These are phyloP conservation scores for Empis livida DNA, from an alignment of 2,888 invertebrate species.

Conservation along the genomic window DNA sequence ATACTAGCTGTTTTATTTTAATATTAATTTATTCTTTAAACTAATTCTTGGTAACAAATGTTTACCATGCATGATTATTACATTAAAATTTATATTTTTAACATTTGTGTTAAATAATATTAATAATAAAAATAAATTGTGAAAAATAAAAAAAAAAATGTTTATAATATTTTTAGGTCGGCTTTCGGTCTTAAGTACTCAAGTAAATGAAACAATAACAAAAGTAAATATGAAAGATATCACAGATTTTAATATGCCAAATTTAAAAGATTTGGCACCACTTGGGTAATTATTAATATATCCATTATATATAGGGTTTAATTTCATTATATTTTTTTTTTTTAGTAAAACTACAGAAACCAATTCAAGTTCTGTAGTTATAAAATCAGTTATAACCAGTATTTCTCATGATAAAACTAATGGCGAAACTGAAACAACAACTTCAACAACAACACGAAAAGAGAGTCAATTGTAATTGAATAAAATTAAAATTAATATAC, in stretches of 20 bases:
- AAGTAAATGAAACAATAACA: slow-evolving; percentile 31
- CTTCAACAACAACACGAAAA: slow-evolving; percentile 28
- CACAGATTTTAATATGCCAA: slow-evolving; percentile 27
- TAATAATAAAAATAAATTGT: no score
- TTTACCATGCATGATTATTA: no score
- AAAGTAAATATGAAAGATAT: slow-evolving; percentile 32
- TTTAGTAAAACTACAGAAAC: slow-evolving; percentile 32
- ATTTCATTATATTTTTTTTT: slow-evolving; percentile 4
- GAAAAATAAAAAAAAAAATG: no score
- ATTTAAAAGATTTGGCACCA: slow-evolving; percentile 28
- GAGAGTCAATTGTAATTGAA: slow-evolving; percentile 31
- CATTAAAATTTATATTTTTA: no score
- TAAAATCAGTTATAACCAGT: slow-evolving; percentile 35
- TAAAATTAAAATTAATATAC: no score
- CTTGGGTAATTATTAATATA: slow-evolving; percentile 20
- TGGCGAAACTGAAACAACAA: slow-evolving; percentile 29
- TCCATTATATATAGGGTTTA: neutral
- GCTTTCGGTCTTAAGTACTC: slow-evolving; percentile 34
- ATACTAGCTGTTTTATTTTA: no score
- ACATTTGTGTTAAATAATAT: no score
- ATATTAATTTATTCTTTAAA: no score
- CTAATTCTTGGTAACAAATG: no score
- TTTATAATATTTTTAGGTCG: slow-evolving; percentile 21
- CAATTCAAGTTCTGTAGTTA: slow-evolving; percentile 33
- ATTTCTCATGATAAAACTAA: slow-evolving; percentile 33